These are phyloP conservation scores for Ptilodon capucinus DNA, from an alignment of 2,888 invertebrate genomes.

Conservation along the genomic window DNA sequence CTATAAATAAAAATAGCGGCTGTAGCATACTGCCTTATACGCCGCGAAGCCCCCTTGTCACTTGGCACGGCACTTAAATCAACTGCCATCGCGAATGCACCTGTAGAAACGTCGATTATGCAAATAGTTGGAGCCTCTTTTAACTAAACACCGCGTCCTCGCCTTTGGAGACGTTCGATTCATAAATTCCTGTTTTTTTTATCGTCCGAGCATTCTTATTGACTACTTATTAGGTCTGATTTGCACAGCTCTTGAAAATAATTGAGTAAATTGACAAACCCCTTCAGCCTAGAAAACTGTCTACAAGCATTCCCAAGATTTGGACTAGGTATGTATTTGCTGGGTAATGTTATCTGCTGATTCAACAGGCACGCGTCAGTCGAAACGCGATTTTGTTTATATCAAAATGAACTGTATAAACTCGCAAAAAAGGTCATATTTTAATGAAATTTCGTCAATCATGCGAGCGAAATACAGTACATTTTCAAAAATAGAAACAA, in stretches of 20 bases:
- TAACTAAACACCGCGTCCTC: slow-evolving; percentile 65
- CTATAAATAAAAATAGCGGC: slow-evolving; percentile 68
- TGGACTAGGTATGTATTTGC: too few relatives aligned
- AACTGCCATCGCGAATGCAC: slow-evolving; percentile 70
- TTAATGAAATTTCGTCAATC: too few relatives aligned
- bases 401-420: too few relatives aligned
- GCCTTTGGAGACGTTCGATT: slow-evolving; percentile 49
- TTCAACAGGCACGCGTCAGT: too few relatives aligned
- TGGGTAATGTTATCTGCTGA: too few relatives aligned
- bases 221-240: not conserved
- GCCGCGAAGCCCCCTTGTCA: slow-evolving; percentile 66
- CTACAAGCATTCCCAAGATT: too few relatives aligned
- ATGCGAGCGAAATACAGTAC: too few relatives aligned
- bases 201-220: slow-evolving; percentile 2
- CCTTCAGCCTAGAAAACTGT: too few relatives aligned
- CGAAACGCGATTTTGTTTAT: too few relatives aligned
- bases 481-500: too few relatives aligned
- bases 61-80: slow-evolving; percentile 69
- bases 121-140: slow-evolving; percentile 61
- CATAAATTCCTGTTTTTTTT: slow-evolving; percentile 43
- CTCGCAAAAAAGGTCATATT: too few relatives aligned
- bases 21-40: slow-evolving; percentile 70
- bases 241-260: not conserved
- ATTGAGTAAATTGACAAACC: not conserved
- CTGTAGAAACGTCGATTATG: slow-evolving; percentile 80